phyloP scores from a whole-genome alignment of 2,888 invertebrate species.

The Drosophila mettleri region DNA sequence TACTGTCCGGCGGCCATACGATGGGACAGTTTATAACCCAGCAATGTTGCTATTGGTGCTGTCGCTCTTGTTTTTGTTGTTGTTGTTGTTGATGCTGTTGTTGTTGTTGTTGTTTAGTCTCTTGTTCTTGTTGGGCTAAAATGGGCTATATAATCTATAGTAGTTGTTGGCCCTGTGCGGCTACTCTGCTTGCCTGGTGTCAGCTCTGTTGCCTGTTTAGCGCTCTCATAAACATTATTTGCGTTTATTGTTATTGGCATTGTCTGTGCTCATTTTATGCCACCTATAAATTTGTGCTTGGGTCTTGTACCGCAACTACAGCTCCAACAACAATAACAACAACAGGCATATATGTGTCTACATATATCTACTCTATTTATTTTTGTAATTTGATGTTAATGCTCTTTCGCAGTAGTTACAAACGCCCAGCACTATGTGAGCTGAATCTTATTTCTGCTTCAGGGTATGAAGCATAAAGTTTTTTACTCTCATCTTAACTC shows the following conservation, averaged over 20 bases:
- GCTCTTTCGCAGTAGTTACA: conserved; percentile 33
- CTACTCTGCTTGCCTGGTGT: conserved; percentile 3
- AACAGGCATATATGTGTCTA: not conserved
- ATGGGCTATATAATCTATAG: conserved; percentile 63
- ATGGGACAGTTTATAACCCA: conserved; percentile 45
- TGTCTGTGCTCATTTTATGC: conserved; percentile 75
- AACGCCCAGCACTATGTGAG: conserved; percentile 11
- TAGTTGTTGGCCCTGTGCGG: conserved; percentile 28
- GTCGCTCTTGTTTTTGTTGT: not conserved
- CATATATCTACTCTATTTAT: conserved; percentile 60
- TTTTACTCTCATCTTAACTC: conserved; percentile 37
- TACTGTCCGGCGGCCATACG: conserved; percentile 54
- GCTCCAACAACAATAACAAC: not conserved
- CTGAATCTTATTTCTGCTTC: conserved; percentile 11
- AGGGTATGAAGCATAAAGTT: conserved; percentile 28
- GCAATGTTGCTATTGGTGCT: conserved; percentile 11
- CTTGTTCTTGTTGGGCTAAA: conserved; percentile 46
- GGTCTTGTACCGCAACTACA: conserved; percentile 4
- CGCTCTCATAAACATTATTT: conserved; percentile 77
- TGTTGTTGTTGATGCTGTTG: not conserved
- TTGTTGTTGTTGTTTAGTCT: conserved; percentile 17
- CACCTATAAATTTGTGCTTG: conserved; percentile 70
- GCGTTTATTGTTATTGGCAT: conserved; percentile 81
- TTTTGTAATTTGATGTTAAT: conserved; percentile 77
- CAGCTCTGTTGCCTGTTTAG: conserved; percentile 59